Evolutionary conservation across 2,797 vertebrate genomes (phyloP).

Genomic region (Takifugu rubripes): DNA sequence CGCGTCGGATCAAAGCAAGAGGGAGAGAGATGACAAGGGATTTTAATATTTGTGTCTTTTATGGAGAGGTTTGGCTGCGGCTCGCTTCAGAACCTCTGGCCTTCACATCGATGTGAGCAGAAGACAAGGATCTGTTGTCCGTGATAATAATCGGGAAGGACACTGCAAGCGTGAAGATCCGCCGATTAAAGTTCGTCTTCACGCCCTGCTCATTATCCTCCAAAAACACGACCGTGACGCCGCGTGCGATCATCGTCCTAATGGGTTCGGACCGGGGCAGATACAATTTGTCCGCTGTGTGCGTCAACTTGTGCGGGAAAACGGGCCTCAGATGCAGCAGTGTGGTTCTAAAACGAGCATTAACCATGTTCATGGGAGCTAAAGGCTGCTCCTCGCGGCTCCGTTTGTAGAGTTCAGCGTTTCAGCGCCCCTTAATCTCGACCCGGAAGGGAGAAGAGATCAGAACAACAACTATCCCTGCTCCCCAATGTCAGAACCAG

Average conservation of each 20-base stretch:
- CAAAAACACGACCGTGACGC: not conserved
- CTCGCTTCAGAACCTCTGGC: not conserved
- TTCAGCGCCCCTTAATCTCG: no score
- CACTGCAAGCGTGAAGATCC: not conserved
- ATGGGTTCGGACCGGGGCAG: not conserved
- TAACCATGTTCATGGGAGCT: no score
- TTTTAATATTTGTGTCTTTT: slow-evolving; percentile 22
- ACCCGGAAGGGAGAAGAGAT: slow-evolving; percentile 2
- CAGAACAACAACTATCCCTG: slow-evolving; percentile 10
- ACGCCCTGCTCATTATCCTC: no score
- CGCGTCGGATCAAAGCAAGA: slow-evolving; percentile 34
- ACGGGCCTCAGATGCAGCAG: no score
- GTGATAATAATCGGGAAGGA: not conserved
- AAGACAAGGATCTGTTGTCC: slow-evolving; percentile 1
- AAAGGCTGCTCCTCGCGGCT: not conserved
- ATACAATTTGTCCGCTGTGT: no score
- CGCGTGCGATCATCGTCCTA: not conserved
- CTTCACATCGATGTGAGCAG: not conserved
- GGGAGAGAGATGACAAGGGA: slow-evolving; percentile 3
- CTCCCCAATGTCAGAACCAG: not conserved
- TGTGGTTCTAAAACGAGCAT: no score
- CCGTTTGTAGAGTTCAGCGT: no score
- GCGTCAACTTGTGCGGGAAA: no score
- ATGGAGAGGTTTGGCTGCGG: slow-evolving; percentile 32
- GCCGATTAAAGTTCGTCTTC: not conserved